A percentile compares a stretch with the other conserved stretches of the same genome.
phyloP scores from a whole-genome alignment of 30 jellyfish, hydroid and myxozoan species.

The Aurelia sp. region DNA sequence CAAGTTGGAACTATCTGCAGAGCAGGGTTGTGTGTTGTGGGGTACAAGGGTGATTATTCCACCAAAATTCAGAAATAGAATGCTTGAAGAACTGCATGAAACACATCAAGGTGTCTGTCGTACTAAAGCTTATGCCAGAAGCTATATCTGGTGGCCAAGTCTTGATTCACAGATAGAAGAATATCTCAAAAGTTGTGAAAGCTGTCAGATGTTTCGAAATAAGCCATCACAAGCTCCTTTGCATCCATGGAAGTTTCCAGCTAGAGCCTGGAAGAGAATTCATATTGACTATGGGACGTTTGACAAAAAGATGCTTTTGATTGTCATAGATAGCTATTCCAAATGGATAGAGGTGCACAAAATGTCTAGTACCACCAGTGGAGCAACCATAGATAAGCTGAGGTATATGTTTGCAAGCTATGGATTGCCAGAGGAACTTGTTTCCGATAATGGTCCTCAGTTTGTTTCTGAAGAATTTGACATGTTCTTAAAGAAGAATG shows the following conservation, averaged over 20 bases:
- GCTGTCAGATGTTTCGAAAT: constrained; percentile 19
- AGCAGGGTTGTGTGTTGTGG: constrained; percentile 12
- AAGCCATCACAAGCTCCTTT: too few species aligned
- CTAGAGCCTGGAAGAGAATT: constrained; percentile 43
- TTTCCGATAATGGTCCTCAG: too few species aligned
- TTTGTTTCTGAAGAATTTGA: too few species aligned
- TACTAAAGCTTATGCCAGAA: too few species aligned
- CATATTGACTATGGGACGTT: constrained; percentile 46
- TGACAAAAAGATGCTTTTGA: not conserved
- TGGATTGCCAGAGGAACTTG: constrained; percentile 58
- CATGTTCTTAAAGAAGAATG: constrained; percentile 10
- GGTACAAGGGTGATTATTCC: constrained; percentile 62
- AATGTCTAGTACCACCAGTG: constrained; percentile 54
- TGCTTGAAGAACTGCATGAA: too few species aligned
- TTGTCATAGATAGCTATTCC: constrained; percentile 27
- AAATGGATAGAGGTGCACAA: constrained; percentile 61
- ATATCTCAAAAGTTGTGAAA: not conserved
- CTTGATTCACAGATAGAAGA: too few species aligned
- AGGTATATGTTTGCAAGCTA: constrained; percentile 40
- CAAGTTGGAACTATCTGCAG: constrained; percentile 9
- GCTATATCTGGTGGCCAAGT: too few species aligned
- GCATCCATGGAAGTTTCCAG: not conserved
- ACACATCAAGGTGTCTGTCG: too few species aligned
- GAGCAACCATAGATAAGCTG: constrained; percentile 56
- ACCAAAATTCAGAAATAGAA: constrained; percentile 22